These are phyloP conservation scores for Arion vulgaris DNA, from an alignment of 1,140 invertebrate genomes.

Conservation along the genomic window DNA sequence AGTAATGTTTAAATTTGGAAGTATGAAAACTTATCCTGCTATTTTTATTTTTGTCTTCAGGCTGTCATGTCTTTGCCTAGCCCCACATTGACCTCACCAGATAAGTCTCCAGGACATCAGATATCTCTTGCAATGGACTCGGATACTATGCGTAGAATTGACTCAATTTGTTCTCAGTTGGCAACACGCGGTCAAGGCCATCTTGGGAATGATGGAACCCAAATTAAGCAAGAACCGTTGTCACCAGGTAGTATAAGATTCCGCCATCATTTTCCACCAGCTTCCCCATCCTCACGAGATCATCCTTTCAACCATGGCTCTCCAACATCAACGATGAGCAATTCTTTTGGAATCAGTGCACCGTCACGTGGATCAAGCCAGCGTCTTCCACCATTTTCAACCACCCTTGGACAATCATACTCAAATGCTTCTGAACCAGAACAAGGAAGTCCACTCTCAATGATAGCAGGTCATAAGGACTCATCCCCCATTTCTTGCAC, in stretches of 20 bases:
- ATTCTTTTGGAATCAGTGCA: background rate
- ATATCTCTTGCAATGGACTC: slow-evolving; percentile 35
- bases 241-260: slow-evolving; percentile 45
- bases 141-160: slow-evolving; percentile 48
- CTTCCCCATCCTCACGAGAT: slow-evolving; percentile 35
- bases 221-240: slow-evolving; percentile 53
- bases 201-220: background rate
- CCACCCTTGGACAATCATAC: slow-evolving; percentile 23
- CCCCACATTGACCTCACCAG: slow-evolving; percentile 36
- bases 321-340: slow-evolving; percentile 40
- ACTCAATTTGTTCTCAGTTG: slow-evolving; percentile 53
- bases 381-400: slow-evolving; percentile 26
- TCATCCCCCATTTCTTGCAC: slow-evolving; percentile 14
- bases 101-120: slow-evolving; percentile 29
- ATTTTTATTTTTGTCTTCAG: background rate
- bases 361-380: background rate
- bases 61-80: slow-evolving; percentile 36
- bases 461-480: slow-evolving; percentile 19
- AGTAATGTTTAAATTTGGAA: too few relatives aligned
- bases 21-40: too few relatives aligned
- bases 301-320: slow-evolving; percentile 30
- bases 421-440: slow-evolving; percentile 24
- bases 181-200: slow-evolving; percentile 38
- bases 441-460: slow-evolving; percentile 26
- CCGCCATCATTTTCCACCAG: slow-evolving; percentile 24